phyloP scores from a whole-genome alignment of 2,888 invertebrate species.

The Hirtodrosophila cameraria region DNA sequence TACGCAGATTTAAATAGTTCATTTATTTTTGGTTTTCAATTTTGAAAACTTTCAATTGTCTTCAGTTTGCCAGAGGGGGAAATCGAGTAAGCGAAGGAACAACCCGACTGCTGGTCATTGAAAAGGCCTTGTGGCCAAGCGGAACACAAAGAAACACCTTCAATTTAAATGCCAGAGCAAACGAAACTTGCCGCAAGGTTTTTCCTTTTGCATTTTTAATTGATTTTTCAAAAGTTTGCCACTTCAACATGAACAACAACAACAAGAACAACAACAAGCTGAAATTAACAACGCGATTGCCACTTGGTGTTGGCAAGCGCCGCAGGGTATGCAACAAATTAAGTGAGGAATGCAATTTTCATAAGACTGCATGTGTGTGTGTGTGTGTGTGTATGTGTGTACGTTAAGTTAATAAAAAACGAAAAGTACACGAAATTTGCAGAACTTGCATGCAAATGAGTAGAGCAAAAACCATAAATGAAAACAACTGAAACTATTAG shows the following conservation, averaged over 20 bases:
- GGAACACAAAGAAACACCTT: conserved; percentile 58
- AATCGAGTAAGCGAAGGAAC: too few relatives aligned
- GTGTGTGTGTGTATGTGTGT: conserved; percentile 4
- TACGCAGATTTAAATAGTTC: not conserved
- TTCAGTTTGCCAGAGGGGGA: conserved; percentile 1
- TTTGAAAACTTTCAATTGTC: conserved; percentile 65
- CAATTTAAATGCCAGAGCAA: conserved; percentile 57
- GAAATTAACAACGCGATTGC: conserved; percentile 55
- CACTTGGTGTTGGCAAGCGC: conserved; percentile 24
- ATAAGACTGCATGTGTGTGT: conserved; percentile 5
- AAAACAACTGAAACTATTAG: conserved; percentile 69
- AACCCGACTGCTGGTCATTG: conserved; percentile 5
- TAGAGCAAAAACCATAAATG: conserved; percentile 46
- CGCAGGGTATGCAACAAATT: conserved; percentile 71
- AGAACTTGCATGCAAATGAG: conserved; percentile 28
- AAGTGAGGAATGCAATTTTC: conserved; percentile 65
- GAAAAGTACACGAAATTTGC: conserved; percentile 36
- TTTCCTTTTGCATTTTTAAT: conserved; percentile 66
- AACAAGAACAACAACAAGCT: conserved; percentile 31
- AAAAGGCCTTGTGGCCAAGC: conserved; percentile 15
- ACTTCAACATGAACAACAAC: conserved; percentile 14
- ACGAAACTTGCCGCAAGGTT: conserved; percentile 53
- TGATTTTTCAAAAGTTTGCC: conserved; percentile 63
- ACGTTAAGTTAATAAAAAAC: conserved; percentile 51
- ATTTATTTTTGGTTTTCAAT: conserved; percentile 42